Evolutionary conservation across 2,888 invertebrate genomes (phyloP).

Genomic region (Odontocolon sp.): DNA sequence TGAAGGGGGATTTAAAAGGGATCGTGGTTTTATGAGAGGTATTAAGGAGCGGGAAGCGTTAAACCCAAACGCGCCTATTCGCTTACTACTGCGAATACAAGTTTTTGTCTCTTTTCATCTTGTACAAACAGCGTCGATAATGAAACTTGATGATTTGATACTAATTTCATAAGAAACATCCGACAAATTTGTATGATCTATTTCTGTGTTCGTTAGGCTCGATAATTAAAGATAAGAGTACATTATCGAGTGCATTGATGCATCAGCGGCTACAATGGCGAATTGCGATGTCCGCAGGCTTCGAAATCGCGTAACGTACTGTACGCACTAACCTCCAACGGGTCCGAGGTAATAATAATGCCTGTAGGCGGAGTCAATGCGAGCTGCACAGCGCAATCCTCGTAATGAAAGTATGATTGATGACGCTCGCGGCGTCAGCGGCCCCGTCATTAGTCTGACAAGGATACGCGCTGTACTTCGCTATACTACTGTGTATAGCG

Average conservation of each 20-base stretch:
- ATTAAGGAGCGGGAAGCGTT: constrained; percentile 71
- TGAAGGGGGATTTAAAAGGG: constrained; percentile 77
- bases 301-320: constrained; percentile 3
- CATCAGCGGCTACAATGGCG: constrained; percentile 21
- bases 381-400: constrained; percentile 75
- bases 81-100: constrained; percentile 56
- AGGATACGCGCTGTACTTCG: constrained; percentile 54
- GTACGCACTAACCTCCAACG: constrained; percentile 39
- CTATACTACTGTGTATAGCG: background rate
- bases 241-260: constrained; percentile 23
- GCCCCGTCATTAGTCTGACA: constrained; percentile 75
- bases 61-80: constrained; percentile 62
- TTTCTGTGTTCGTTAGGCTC: background rate
- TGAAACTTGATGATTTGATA: constrained; percentile 15
- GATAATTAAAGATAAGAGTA: constrained; percentile 24
- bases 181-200: background rate
- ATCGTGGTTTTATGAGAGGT: constrained; percentile 75
- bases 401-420: constrained; percentile 81
- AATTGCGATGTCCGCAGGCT: constrained; percentile 12
- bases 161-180: background rate
- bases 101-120: constrained; percentile 4
- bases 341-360: constrained; percentile 47
- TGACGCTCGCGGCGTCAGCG: constrained; percentile 72
- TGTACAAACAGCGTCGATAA: background rate
- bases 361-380: constrained; percentile 76